These are phyloP conservation scores for Danio kyathit DNA, from an alignment of 2,797 vertebrate genomes.

Conservation along the genomic window DNA sequence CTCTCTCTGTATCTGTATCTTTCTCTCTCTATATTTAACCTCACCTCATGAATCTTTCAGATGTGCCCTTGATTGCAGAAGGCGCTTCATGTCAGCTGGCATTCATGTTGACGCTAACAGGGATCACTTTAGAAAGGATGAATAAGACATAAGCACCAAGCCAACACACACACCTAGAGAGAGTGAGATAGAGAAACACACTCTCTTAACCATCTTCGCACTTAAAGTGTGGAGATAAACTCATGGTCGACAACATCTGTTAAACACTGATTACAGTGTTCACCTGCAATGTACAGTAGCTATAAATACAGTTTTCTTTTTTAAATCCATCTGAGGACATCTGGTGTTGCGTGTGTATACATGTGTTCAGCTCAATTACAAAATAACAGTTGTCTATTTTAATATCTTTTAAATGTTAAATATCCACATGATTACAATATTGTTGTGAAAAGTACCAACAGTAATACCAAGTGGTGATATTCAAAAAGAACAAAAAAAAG, in stretches of 20 bases:
- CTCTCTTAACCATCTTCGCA: slow-evolving; percentile 8
- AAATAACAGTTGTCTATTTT: no score
- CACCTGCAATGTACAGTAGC: not conserved
- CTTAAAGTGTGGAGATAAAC: slow-evolving; percentile 6
- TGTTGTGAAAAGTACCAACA: no score
- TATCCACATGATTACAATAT: no score
- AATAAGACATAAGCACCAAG: slow-evolving; percentile 58
- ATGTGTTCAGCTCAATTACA: no score
- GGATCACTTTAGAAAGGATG: slow-evolving; percentile 65
- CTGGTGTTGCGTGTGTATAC: no score
- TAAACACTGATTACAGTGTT: not conserved
- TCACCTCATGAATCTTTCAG: slow-evolving; percentile 70
- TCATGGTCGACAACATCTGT: not conserved
- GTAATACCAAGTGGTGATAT: no score
- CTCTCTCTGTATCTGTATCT: not conserved
- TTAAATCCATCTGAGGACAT: not conserved
- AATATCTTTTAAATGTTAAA: no score
- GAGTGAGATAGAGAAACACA: not conserved
- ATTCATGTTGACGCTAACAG: slow-evolving; percentile 61
- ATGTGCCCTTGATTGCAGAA: slow-evolving; percentile 66
- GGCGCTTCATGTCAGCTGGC: slow-evolving; percentile 65
- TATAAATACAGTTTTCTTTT: not conserved
- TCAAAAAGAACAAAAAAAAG: no score
- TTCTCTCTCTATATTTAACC: slow-evolving; percentile 70
- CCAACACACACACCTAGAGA: no score